Percentiles rank a stretch among this genome's conserved stretches.
These are phyloP conservation scores for Rhabdomys dilectus DNA, from an alignment of 2,113 vertebrate species.

Conservation along the genomic window DNA sequence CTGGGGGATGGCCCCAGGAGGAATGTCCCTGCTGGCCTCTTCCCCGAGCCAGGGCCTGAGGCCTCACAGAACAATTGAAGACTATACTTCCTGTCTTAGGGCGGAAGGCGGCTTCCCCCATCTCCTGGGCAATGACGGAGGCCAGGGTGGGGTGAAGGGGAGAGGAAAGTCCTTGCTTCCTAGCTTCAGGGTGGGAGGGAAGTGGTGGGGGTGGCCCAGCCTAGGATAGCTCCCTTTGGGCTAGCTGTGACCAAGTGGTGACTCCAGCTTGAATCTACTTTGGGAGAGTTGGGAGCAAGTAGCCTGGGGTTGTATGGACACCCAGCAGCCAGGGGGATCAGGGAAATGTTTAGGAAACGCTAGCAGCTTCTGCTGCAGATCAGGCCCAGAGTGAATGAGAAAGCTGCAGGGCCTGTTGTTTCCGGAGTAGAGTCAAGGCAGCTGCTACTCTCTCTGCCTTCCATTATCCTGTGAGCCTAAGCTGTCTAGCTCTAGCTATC, in stretches of 20 bases:
- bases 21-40: slow-evolving; percentile 53
- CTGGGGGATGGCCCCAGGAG: not conserved
- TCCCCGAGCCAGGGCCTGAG: slow-evolving; percentile 52
- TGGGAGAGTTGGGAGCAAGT: not conserved
- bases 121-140: not conserved
- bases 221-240: not conserved
- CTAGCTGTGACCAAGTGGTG: not conserved
- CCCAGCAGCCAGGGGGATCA: accelerated
- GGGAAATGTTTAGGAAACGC: not conserved
- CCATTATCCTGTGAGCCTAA: not conserved
- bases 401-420: not conserved
- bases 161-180: slow-evolving; percentile 71
- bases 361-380: not conserved
- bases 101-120: slow-evolving; percentile 64
- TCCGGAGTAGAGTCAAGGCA: not conserved
- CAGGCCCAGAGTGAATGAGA: not conserved
- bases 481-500: not conserved
- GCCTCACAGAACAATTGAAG: slow-evolving; percentile 69
- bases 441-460: not conserved
- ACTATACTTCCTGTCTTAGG: slow-evolving; percentile 67
- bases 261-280: not conserved
- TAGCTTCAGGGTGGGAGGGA: slow-evolving; percentile 63
- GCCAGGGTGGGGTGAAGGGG: not conserved
- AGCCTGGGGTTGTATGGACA: accelerated
- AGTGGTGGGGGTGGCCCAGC: not conserved